Conservation (phyloP, 2,113 vertebrate genomes). For the Mus pahari region DNA sequence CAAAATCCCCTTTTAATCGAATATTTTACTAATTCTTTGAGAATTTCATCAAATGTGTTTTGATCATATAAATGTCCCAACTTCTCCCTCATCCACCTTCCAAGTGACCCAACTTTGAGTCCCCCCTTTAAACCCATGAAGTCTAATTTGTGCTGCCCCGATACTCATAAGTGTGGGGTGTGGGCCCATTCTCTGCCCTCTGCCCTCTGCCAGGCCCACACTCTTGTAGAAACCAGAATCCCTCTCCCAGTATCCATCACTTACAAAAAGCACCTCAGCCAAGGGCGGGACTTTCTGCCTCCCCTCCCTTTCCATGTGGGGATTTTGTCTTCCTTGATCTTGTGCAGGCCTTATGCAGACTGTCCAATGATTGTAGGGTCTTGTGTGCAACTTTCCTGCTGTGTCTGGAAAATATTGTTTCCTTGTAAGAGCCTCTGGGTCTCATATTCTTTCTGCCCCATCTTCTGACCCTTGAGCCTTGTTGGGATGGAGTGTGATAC, state of each 20-base stretch:
- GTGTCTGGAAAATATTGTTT: not conserved
- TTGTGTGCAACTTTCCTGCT: not conserved
- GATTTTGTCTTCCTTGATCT: not conserved
- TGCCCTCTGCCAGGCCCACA: not conserved
- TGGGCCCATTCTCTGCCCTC: not conserved
- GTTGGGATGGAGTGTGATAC: too few species aligned
- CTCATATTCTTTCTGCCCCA: not conserved
- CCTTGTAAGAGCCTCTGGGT: not conserved
- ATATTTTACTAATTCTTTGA: not conserved
- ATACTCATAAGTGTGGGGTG: not conserved
- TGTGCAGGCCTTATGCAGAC: not conserved
- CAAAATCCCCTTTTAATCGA: too few species aligned
- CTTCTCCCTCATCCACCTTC: not conserved
- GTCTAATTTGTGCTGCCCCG: not conserved
- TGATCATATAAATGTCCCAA: not conserved
- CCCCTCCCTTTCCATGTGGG: not conserved
- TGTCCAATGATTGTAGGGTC: not conserved
- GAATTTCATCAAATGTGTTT: not conserved
- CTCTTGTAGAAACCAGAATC: not conserved
- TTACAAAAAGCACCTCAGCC: not conserved
- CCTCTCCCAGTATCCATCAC: too few species aligned
- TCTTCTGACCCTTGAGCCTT: not conserved
- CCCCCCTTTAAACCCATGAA: not conserved
- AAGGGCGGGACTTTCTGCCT: not conserved
- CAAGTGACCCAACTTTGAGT: not conserved